These are phyloP conservation scores for Panagrolaimus sp. DNA, from an alignment of 1,140 invertebrate genomes.

Conservation along the genomic window DNA sequence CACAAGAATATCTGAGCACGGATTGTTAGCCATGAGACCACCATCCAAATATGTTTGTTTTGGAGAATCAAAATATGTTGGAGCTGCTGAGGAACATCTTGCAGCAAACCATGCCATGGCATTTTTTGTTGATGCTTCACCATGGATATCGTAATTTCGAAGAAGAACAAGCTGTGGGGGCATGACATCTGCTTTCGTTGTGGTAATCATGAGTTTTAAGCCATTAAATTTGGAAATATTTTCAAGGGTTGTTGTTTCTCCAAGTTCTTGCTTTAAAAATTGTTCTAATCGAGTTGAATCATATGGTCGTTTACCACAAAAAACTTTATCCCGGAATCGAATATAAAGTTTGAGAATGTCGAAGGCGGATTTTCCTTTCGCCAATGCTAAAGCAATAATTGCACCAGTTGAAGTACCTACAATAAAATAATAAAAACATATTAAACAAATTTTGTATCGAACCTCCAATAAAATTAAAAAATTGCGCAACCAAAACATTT, in stretches of 20 bases:
- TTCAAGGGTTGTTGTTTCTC: constrained; percentile 61
- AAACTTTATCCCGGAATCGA: constrained; percentile 71
- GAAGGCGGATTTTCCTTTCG: constrained; percentile 34
- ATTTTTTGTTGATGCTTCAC: constrained; percentile 62
- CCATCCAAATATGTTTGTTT: constrained; percentile 74
- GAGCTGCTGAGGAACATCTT: constrained; percentile 74
- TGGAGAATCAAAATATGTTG: constrained; percentile 77
- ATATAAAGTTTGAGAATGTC: constrained; percentile 38
- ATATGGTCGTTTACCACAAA: constrained; percentile 76
- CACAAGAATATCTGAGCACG: constrained; percentile 82
- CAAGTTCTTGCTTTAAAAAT: constrained; percentile 80
- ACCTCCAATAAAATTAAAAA: too few species aligned
- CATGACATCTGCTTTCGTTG: constrained; percentile 77
- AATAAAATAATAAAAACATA: constrained; percentile 85
- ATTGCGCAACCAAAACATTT: too few species aligned
- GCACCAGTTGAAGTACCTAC: constrained; percentile 92
- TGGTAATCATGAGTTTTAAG: constrained; percentile 74
- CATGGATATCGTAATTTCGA: constrained; percentile 75
- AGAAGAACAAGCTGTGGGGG: constrained; percentile 87
- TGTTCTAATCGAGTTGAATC: constrained; percentile 75
- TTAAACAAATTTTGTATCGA: constrained; percentile 54
- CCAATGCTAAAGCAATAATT: constrained; percentile 76
- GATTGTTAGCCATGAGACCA: constrained; percentile 90
- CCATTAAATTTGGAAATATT: not conserved
- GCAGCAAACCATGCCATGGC: constrained; percentile 41